Evolutionary conservation across 2,888 invertebrate species (phyloP).

Genomic region (Netelia melanura): DNA sequence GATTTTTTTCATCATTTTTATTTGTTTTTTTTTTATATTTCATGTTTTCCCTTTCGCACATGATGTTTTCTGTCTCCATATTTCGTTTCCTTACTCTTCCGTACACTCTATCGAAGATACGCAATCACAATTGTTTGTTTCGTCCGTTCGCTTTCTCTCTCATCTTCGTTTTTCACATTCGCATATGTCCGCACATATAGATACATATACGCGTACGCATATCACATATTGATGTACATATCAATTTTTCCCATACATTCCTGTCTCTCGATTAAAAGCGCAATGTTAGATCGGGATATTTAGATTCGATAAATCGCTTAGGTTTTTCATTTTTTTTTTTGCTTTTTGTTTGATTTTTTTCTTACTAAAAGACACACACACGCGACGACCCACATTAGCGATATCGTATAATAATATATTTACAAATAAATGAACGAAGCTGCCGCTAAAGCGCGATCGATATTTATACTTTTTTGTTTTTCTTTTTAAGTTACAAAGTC

Average conservation of each 20-base stretch:
- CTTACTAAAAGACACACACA: conserved; percentile 25
- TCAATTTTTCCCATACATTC: conserved; percentile 68
- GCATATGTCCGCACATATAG: conserved; percentile 36
- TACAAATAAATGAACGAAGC: conserved; percentile 63
- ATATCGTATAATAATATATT: conserved; percentile 42
- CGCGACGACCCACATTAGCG: conserved; percentile 42
- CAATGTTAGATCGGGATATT: conserved; percentile 70
- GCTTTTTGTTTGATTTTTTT: conserved; percentile 11
- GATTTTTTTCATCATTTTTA: not conserved
- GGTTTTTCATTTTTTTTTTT: conserved; percentile 12
- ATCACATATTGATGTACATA: conserved; percentile 59
- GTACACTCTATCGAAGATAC: conserved; percentile 79
- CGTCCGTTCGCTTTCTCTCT: conserved; percentile 22
- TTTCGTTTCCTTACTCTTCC: conserved; percentile 39
- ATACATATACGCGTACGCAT: conserved; percentile 62
- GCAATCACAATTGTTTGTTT: conserved; percentile 78
- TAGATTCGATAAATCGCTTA: conserved; percentile 66
- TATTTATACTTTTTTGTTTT: conserved; percentile 28
- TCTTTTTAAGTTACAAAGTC: conserved; percentile 35
- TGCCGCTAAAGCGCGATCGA: conserved; percentile 64
- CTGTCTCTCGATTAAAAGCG: conserved; percentile 77
- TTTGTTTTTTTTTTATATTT: conserved; percentile 24
- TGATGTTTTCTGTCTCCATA: not conserved
- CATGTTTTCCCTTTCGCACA: not conserved
- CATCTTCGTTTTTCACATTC: conserved; percentile 34